These are phyloP conservation scores for Hypsibius dujardini DNA, from an alignment of 1,140 invertebrate genomes.

Conservation along the genomic window DNA sequence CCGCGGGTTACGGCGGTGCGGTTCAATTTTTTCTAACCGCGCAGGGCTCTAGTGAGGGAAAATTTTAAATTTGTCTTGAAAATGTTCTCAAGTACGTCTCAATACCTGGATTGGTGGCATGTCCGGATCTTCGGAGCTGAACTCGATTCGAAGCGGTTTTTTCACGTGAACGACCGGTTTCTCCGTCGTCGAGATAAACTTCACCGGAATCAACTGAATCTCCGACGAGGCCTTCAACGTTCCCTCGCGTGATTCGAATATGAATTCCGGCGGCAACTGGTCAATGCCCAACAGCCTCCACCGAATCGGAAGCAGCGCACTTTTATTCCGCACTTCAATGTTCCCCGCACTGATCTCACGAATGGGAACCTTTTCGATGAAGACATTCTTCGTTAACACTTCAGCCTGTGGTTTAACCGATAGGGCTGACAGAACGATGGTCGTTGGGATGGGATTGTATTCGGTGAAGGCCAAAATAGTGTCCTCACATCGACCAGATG, in stretches of 20 bases:
- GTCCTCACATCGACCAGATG: background rate
- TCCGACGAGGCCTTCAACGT: background rate
- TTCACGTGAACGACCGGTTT: constrained; percentile 7
- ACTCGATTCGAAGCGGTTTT: background rate
- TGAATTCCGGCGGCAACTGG: background rate
- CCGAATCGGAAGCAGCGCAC: background rate
- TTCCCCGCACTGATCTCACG: background rate
- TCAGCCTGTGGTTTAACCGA: background rate
- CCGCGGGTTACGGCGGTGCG: too few relatives aligned
- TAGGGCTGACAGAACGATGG: background rate
- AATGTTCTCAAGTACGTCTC: background rate
- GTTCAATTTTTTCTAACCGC: too few relatives aligned
- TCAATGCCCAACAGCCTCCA: background rate
- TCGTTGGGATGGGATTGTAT: background rate
- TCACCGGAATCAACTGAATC: constrained; percentile 8
- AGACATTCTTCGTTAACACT: background rate
- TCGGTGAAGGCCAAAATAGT: constrained; percentile 13
- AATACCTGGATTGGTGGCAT: background rate
- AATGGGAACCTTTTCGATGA: constrained; percentile 9
- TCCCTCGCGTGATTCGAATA: background rate
- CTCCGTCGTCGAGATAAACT: background rate
- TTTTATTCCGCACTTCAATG: constrained; percentile 4
- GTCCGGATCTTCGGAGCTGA: constrained; percentile 11
- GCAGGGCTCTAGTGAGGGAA: too few relatives aligned
- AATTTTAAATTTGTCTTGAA: too few relatives aligned